These are phyloP conservation scores for Aproaerema taeniolella DNA, from an alignment of 2,888 invertebrate genomes.

Conservation along the genomic window DNA sequence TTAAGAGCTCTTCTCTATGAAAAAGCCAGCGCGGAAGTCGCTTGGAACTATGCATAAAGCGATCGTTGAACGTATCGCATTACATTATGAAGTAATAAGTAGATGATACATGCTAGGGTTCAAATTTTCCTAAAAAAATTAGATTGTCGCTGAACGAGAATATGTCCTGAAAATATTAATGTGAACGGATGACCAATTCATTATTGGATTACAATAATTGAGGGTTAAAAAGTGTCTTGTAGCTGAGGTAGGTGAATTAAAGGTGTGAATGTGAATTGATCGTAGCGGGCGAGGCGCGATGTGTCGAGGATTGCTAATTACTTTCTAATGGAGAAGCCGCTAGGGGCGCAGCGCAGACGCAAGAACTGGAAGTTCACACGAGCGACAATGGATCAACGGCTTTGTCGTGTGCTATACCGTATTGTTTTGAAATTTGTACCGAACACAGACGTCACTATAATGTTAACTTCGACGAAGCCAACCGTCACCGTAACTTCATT, in stretches of 20 bases:
- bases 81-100: slow-evolving; percentile 51
- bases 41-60: slow-evolving; percentile 42
- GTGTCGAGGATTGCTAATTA: slow-evolving; percentile 38
- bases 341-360: slow-evolving; percentile 14
- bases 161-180: too few relatives aligned
- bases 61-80: slow-evolving; percentile 44
- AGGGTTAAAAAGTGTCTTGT: too few relatives aligned
- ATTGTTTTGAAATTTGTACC: slow-evolving; percentile 66
- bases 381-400: slow-evolving; percentile 22
- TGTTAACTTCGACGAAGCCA: slow-evolving; percentile 52
- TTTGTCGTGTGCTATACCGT: slow-evolving; percentile 52
- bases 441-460: slow-evolving; percentile 49
- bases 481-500: slow-evolving; percentile 1
- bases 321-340: slow-evolving; percentile 30
- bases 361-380: slow-evolving; percentile 26
- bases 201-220: too few relatives aligned
- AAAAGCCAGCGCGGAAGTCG: slow-evolving; percentile 65
- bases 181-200: too few relatives aligned
- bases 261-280: slow-evolving; percentile 33
- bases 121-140: slow-evolving; percentile 44
- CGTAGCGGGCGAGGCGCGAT: too few relatives aligned
- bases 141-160: too few relatives aligned
- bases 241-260: too few relatives aligned
- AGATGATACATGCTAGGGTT: slow-evolving; percentile 57
- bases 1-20: slow-evolving; percentile 58